Evolutionary conservation across 2,888 invertebrate genomes (phyloP).

Genomic region (Theretra japonica): DNA sequence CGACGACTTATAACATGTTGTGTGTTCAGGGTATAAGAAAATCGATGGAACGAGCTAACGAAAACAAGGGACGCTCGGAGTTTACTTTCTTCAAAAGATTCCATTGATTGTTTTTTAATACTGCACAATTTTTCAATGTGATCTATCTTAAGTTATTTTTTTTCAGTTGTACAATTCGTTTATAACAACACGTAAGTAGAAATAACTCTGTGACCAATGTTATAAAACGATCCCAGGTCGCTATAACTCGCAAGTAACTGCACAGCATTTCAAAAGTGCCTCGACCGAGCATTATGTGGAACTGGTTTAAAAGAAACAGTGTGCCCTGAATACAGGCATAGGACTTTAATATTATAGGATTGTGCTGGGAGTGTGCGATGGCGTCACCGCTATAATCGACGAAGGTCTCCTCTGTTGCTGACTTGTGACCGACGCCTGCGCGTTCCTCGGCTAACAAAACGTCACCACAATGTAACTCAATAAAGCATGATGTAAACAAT

Average conservation of each 20-base stretch:
- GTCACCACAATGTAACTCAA: constrained; percentile 46
- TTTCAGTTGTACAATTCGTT: too few species aligned
- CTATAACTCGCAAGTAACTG: constrained; percentile 2
- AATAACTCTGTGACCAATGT: neutral
- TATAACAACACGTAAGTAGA: too few species aligned
- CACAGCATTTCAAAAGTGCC: constrained; percentile 20
- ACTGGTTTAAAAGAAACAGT: constrained; percentile 29
- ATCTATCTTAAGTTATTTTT: too few species aligned
- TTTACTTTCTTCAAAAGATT: constrained; percentile 13
- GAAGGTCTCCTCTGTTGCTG: constrained; percentile 63
- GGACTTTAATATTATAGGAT: constrained; percentile 40
- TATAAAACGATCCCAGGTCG: neutral
- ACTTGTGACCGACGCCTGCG: constrained; percentile 51
- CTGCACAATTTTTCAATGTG: too few species aligned
- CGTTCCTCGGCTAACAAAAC: constrained; percentile 47
- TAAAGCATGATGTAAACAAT: constrained; percentile 57
- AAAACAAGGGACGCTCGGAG: constrained; percentile 43
- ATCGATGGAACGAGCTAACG: constrained; percentile 40
- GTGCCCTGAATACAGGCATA: constrained; percentile 31
- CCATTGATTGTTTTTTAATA: neutral
- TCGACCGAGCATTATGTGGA: constrained; percentile 23
- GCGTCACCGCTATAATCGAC: constrained; percentile 79
- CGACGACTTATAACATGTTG: neutral
- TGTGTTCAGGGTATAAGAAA: constrained; percentile 8
- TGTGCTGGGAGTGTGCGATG: constrained; percentile 63